Evolutionary conservation across 2,888 invertebrate species (phyloP).

Genomic region (Tyria jacobaeae): DNA sequence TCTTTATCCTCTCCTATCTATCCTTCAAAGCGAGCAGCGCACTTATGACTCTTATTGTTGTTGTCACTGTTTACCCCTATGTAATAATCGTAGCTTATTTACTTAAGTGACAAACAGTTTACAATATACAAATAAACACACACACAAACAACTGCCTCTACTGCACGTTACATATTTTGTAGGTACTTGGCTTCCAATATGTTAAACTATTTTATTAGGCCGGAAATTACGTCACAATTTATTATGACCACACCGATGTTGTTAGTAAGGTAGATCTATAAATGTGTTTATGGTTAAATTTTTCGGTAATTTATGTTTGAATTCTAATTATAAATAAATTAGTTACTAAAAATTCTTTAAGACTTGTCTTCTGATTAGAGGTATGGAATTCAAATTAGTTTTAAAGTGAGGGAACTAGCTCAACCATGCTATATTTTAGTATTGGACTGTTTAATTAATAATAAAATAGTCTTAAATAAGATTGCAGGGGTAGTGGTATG

Average conservation of each 20-base stretch:
- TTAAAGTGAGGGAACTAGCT: neutral
- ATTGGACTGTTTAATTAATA: too few species aligned
- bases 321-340: constrained; percentile 30
- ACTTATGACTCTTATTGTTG: too few species aligned
- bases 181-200: constrained; percentile 36
- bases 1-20: too few species aligned
- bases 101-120: constrained; percentile 34
- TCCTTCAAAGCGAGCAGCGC: too few species aligned
- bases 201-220: constrained; percentile 32
- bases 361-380: constrained; percentile 3
- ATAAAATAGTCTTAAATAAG: too few species aligned
- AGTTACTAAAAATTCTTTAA: constrained; percentile 10
- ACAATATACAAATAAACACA: constrained; percentile 31
- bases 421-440: neutral
- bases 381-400: neutral
- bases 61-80: too few species aligned
- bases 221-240: constrained; percentile 34
- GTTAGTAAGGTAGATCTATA: constrained; percentile 21
- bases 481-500: too few species aligned
- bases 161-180: constrained; percentile 27
- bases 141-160: constrained; percentile 30
- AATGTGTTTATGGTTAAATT: constrained; percentile 27
- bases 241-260: constrained; percentile 26
- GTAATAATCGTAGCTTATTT: constrained; percentile 29
- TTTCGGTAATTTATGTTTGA: constrained; percentile 31